Evolutionary conservation across 1,140 invertebrate genomes (phyloP), one percentile per base, ranked within the genome.

Genomic region (Pseudomyrmex flavicornis): DNA sequence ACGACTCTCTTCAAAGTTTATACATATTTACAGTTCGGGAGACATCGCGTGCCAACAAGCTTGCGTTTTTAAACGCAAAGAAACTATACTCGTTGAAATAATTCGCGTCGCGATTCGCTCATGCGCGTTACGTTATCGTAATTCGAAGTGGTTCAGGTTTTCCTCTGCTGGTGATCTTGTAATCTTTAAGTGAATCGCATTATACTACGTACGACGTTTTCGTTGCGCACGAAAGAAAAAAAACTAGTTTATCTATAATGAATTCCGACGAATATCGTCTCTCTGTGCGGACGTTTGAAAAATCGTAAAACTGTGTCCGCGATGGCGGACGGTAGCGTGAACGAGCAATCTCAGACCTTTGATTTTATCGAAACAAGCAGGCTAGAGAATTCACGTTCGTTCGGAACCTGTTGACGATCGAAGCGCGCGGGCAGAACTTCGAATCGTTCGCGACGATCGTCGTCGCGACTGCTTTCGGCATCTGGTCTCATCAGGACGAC

Each of bases 391-490:
- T 77, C 35, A n/a, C 59, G 17, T 82, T 84, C 50, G 20, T 70
- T 84, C 66, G 72, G 44, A 62, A 66, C 22, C 69, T 22, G 46
- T 75, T 35, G 54, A 68, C n/a, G 20, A 48, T 52, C 76, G 20
- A 20, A 63, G 13, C 26, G 68, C 44, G 77, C 22, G 69, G 73
- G 77, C 12, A 52, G 44, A 12, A 4, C 35, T 35, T 35, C 35
- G 35, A 35, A 35, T 35, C 35, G 35, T 35, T 35, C 48, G 75
- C 20, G 35, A 10, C 10, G 46, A 48, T 79, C 56, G 46, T 35
- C 50, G 85, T 35, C 35, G 69, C 61, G 63, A 76, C 66, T 73
- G 66, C 54, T 15, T 82, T 82, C 70, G 76, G 50, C 68, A 50
- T 52, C 80, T 54, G 58, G 68, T 70, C 58, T 50, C 74, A 69